phyloP scores from a whole-genome alignment of 1,140 invertebrate genomes.

The Lordiphosa stackelbergi region DNA sequence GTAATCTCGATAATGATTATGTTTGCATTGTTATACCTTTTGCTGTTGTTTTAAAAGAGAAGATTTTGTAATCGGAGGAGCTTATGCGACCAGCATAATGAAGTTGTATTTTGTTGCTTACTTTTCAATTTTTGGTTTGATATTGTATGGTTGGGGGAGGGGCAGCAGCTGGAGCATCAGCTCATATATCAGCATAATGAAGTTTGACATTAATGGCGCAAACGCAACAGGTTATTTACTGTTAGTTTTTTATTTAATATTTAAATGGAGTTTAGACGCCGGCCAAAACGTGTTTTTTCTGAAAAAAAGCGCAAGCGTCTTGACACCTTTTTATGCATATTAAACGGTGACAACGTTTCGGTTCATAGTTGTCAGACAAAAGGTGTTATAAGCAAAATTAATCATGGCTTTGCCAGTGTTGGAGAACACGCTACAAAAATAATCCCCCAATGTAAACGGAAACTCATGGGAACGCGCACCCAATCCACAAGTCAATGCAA shows the following conservation, averaged over 20 bases:
- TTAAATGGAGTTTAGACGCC: constrained; percentile 34
- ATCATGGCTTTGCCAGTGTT: constrained; percentile 17
- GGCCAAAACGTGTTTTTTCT: constrained; percentile 30
- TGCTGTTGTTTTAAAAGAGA: constrained; percentile 7
- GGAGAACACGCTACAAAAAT: neutral
- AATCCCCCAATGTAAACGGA: constrained; percentile 28
- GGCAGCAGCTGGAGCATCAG: neutral
- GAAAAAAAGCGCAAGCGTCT: constrained; percentile 6
- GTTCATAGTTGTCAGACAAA: constrained; percentile 22
- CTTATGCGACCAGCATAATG: constrained; percentile 5
- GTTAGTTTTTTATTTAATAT: constrained; percentile 44
- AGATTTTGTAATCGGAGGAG: constrained; percentile 21
- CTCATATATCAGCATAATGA: constrained; percentile 48
- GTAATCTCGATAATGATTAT: constrained; percentile 58
- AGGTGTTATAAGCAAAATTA: constrained; percentile 53
- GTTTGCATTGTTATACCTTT: constrained; percentile 37
- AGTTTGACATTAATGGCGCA: constrained; percentile 57
- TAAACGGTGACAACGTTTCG: constrained; percentile 16
- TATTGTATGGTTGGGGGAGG: constrained; percentile 1
- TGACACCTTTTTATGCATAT: constrained; percentile 54
- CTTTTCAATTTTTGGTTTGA: constrained; percentile 19
- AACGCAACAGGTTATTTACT: constrained; percentile 57
- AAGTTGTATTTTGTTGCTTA: constrained; percentile 17
- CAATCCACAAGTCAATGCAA: constrained; percentile 24
- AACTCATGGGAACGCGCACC: constrained; percentile 45